Evolutionary conservation across 2,797 vertebrate species (phyloP).

Genomic region (Adelosebastes latens): DNA sequence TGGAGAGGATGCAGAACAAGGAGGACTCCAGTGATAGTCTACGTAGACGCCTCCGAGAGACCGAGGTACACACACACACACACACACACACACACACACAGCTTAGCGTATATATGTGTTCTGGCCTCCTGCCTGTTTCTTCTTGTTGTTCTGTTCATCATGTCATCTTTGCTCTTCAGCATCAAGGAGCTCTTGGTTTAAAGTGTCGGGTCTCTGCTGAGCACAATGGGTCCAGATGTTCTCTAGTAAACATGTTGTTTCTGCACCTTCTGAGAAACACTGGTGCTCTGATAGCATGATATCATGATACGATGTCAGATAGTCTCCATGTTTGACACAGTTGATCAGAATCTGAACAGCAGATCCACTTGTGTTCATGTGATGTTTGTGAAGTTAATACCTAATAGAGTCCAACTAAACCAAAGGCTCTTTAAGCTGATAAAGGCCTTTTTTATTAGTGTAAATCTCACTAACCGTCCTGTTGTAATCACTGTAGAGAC

Average conservation of each 20-base stretch:
- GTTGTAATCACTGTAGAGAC: too few species aligned
- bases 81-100: neutral
- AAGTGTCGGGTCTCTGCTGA: conserved; percentile 10
- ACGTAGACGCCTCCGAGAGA: conserved; percentile 92
- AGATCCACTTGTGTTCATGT: neutral
- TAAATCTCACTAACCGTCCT: too few species aligned
- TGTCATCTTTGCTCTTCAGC: neutral
- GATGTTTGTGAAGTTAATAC: neutral
- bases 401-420: too few species aligned
- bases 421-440: too few species aligned
- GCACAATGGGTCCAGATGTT: conserved; percentile 40
- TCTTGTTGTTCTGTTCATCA: neutral
- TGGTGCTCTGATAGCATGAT: conserved; percentile 12
- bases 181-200: conserved; percentile 8
- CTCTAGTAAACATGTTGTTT: conserved; percentile 23
- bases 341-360: neutral
- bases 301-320: neutral
- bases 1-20: conserved; percentile 92
- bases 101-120: too few species aligned
- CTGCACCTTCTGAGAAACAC: conserved; percentile 31
- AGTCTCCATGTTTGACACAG: neutral
- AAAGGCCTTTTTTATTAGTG: too few species aligned
- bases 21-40: conserved; percentile 97
- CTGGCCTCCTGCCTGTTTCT: too few species aligned
- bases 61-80: conserved; percentile 81